Evolutionary conservation across 2,797 vertebrate genomes (phyloP).

Genomic region (Lutjanus campechanus): DNA sequence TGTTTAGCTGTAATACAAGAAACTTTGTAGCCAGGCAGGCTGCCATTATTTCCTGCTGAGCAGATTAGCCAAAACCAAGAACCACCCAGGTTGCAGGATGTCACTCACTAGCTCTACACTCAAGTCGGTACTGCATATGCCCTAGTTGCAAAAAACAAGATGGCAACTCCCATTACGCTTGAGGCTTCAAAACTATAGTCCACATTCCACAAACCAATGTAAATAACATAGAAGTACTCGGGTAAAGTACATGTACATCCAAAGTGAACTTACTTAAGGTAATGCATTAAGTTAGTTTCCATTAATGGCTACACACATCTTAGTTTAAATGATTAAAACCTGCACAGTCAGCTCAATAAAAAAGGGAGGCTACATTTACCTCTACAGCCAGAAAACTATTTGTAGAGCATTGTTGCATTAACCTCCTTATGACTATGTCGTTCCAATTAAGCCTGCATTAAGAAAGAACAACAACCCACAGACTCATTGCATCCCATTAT

Average conservation of each 20-base stretch:
- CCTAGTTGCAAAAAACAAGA: no score
- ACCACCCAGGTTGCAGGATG: no score
- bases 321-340: constrained; percentile 36
- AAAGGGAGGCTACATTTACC: constrained; percentile 17
- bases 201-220: no score
- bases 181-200: no score
- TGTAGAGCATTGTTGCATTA: constrained; percentile 37
- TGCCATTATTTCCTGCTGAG: no score
- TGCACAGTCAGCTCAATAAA: constrained; percentile 46
- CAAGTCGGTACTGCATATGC: no score
- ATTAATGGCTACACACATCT: constrained; percentile 14
- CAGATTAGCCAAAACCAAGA: no score
- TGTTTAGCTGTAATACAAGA: no score
- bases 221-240: not conserved
- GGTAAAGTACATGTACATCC: not conserved
- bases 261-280: not conserved
- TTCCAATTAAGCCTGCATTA: constrained; percentile 59
- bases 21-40: no score
- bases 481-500: constrained; percentile 34
- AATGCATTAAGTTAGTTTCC: constrained; percentile 14
- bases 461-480: constrained; percentile 21
- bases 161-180: no score
- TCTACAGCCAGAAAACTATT: constrained; percentile 20
- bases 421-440: constrained; percentile 11
- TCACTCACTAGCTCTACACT: no score